phyloP scores from a whole-genome alignment of 2,888 invertebrate species.

The Achlya flavicornis region DNA sequence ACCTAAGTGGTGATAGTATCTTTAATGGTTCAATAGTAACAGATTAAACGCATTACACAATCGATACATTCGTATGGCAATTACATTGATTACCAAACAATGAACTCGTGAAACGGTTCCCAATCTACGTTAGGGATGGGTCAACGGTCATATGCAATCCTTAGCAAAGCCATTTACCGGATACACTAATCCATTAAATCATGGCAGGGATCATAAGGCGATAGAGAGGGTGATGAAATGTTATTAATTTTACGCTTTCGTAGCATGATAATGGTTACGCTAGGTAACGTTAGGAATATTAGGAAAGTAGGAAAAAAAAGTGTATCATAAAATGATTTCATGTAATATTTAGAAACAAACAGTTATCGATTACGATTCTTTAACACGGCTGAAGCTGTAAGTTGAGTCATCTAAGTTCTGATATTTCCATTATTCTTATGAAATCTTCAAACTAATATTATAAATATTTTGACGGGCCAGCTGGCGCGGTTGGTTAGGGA shows the following conservation, averaged over 20 bases:
- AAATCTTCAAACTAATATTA: too few relatives aligned
- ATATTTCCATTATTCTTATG: too few relatives aligned
- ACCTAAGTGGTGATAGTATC: not conserved
- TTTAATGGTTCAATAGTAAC: not conserved
- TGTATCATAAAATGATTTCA: too few relatives aligned
- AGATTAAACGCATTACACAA: not conserved
- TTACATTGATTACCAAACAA: conserved; percentile 10
- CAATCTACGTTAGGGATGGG: conserved; percentile 1
- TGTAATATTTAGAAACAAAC: too few relatives aligned
- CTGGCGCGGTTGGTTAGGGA: too few relatives aligned
- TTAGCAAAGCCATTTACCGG: not conserved
- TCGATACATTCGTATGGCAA: conserved; percentile 8
- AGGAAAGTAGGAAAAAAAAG: too few relatives aligned
- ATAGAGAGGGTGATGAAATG: not conserved
- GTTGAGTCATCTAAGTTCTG: too few relatives aligned
- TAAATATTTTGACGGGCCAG: too few relatives aligned
- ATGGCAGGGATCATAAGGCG: not conserved
- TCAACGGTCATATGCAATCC: conserved; percentile 4
- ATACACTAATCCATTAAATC: conserved; percentile 5
- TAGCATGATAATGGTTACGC: too few relatives aligned
- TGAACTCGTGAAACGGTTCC: conserved; percentile 6
- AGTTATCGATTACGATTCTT: too few relatives aligned
- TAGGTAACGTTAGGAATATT: too few relatives aligned
- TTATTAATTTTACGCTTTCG: not conserved
- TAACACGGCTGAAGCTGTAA: too few relatives aligned